These are phyloP conservation scores for Periophthalmodon schlosseri DNA, from an alignment of 2,113 vertebrate genomes.

Conservation along the genomic window DNA sequence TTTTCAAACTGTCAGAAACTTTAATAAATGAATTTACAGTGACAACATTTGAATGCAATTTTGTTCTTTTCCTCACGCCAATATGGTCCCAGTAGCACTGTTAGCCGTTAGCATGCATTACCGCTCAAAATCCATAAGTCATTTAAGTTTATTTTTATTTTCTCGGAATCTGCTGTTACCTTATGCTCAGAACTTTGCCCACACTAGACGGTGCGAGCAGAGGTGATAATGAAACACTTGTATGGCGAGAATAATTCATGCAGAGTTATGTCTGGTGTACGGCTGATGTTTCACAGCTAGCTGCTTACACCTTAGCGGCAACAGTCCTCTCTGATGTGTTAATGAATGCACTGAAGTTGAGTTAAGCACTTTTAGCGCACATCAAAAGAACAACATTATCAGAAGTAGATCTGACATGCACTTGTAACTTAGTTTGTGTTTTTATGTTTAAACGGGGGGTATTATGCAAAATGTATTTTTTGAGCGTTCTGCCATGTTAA, in stretches of 20 bases:
- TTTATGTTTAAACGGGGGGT: background rate
- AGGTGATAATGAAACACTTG: conserved; percentile 66
- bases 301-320: background rate
- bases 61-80: too few species aligned
- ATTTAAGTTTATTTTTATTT: background rate
- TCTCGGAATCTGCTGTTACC: conserved; percentile 20
- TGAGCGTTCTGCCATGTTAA: too few species aligned
- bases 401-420: background rate
- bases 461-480: too few species aligned
- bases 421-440: background rate
- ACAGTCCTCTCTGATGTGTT: background rate
- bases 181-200: conserved; percentile 8
- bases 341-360: background rate
- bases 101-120: background rate
- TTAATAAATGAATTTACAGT: too few species aligned
- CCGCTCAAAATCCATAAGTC: conserved; percentile 2
- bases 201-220: background rate
- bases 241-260: conserved; percentile 6
- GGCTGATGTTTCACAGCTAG: background rate
- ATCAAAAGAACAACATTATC: background rate
- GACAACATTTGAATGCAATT: too few species aligned
- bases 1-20: too few species aligned
- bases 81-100: background rate
- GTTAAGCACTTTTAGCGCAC: conserved; percentile 2
- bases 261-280: background rate